Evolutionary conservation across 2,797 vertebrate genomes (phyloP), one percentile per base, ranked within the genome.

Genomic region (Lemur catta): DNA sequence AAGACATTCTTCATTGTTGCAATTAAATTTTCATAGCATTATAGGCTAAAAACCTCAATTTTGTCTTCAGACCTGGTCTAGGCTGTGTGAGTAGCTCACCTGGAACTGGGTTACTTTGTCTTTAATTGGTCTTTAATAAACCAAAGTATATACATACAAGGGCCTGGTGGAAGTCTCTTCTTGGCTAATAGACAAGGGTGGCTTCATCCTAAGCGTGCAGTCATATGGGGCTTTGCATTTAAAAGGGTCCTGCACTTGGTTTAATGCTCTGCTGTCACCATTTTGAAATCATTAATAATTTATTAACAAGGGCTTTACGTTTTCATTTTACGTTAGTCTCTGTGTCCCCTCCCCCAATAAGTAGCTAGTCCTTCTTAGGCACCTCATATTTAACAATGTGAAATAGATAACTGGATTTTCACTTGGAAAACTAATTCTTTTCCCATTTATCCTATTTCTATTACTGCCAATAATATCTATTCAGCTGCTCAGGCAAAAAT

Each of bases 261-360:
- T 79, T 57, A 57, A 81, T 41, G 15, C 13, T 82, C 9, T 20
- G 7, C 12, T 63, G 2, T 63, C 20, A 71, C 22, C 14, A 41
- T 74, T 82, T 95, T 79, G 33, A 89, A 95, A 86, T 71, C 35
- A 14, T 63, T 84, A 59, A 20, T 76, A 67, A 52, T 57, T 90
- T 92, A 48, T 38, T 17, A 89, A 35, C 17, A 35, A 48, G 6
- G 18, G 6, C 24, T 14, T 24, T 43, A 6, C 1, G 2, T 76
- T 93, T 81, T 95, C 4, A 52, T 85, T 93, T 81, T 85, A 48
- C 0, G 78, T 13, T 78, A 12, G 15, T 1, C 3, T 12, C 15
- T 8, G 33, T n/a, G 17, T 17, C 17, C 30, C 14, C 7, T n/a
- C 15, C 15, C 43, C 15, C 24, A 75, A 67, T 17, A 61, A 69